Base-by-base conservation (phyloP, 2,797 vertebrate genomes). In the Siniperca obscura region DNA sequence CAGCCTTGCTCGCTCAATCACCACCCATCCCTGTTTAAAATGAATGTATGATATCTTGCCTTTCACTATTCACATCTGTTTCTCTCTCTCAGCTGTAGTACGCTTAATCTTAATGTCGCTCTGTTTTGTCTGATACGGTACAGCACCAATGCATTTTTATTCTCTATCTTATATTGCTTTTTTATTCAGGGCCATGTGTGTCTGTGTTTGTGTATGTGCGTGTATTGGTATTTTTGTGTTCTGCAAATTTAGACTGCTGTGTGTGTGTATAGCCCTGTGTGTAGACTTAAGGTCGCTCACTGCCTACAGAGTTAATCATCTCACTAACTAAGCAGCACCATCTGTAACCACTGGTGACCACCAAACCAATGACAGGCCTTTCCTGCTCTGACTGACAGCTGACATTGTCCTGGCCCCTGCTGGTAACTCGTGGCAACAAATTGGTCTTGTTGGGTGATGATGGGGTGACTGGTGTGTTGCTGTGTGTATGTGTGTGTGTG, bases 1-100 rank as follows among this genome's bases (percentile, higher is more conserved):
- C 80, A 75, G 83, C 64, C 52, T 46, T 46, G 62, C 90, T 91
- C 86, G 81, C 90, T 94, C 94, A 95, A 92, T 95, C 95, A 91
- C 86, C 84, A 76, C 56, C 87, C 69, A 40, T 34, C 87, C 78
- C 87, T 94, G 92, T 90, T 95, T 93, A 94, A 95, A 95, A 96
- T 93, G 93, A 93, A 93, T 92, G 91, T 92, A 93, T 95, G 94
- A 96, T 96, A 96, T 92, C 93, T 94, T 70, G 80, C 89, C 86
- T 92, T 93, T 93, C 92, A 85, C 91, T 84, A 90, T 89, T 92
- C 90, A 92, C 90, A 88, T 91, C 85, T 83, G 81, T 90, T 87
- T 94, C 89, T 87, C 71, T 91, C 82, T 87, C 91, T 91, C 89
- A 81, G 82, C 90, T 82, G 87, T 83, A 68, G 75, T 86, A 87